Percentiles rank a stretch among this genome's conserved stretches.
phyloP scores from a whole-genome alignment of 2,113 vertebrate genomes.

The Danionella cerebrum region DNA sequence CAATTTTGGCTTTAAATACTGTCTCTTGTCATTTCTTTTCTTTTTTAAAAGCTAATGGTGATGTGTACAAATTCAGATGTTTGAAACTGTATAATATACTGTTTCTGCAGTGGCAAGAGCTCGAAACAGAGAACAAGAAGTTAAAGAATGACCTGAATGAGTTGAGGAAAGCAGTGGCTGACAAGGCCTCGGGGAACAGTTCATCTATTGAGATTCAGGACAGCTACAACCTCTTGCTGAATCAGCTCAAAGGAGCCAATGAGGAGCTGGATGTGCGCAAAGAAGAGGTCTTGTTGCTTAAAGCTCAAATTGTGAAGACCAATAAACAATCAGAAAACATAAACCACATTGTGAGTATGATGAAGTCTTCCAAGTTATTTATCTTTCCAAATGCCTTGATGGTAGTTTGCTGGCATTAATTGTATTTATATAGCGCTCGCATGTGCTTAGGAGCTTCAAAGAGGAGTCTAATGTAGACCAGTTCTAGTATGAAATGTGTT shows the following conservation, averaged over 20 bases:
- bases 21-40: too few relatives aligned
- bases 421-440: too few relatives aligned
- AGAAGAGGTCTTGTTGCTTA: slow-evolving; percentile 89
- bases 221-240: slow-evolving; percentile 74
- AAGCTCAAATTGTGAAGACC: slow-evolving; percentile 76
- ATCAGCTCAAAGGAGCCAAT: slow-evolving; percentile 76
- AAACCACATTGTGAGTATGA: slow-evolving; percentile 52
- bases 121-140: slow-evolving; percentile 92
- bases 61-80: background rate
- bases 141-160: slow-evolving; percentile 92
- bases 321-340: slow-evolving; percentile 58
- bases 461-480: too few relatives aligned
- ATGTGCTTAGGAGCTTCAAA: too few relatives aligned
- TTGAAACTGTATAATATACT: background rate
- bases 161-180: slow-evolving; percentile 69
- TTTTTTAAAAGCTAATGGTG: too few relatives aligned
- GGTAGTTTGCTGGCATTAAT: too few relatives aligned
- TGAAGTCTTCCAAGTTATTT: background rate
- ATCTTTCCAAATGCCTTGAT: too few relatives aligned
- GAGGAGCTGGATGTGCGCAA: slow-evolving; percentile 94
- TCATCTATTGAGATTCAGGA: slow-evolving; percentile 61
- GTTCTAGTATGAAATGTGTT: too few relatives aligned
- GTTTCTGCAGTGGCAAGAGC: slow-evolving; percentile 79
- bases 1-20: background rate
- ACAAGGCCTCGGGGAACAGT: slow-evolving; percentile 54